Percentiles rank a stretch among this genome's conserved stretches.
Evolutionary conservation across 2,113 vertebrate species (phyloP).

Genomic region (Tinamus guttatus): DNA sequence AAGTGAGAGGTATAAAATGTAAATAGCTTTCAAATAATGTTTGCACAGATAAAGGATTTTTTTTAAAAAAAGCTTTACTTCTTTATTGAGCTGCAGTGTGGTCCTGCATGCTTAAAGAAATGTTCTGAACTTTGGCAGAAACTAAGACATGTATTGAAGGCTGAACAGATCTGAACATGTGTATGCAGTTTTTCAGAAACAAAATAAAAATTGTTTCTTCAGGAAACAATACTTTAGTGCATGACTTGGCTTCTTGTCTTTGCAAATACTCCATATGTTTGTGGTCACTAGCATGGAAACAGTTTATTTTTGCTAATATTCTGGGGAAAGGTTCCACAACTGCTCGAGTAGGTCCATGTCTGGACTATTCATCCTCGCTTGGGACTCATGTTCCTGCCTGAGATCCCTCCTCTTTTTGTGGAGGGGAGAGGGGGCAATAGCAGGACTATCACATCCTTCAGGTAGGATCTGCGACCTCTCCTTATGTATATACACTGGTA

Average conservation of each 20-base stretch:
- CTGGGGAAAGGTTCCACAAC: not conserved
- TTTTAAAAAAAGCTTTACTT: not conserved
- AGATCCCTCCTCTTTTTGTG: not conserved
- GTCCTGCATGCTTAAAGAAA: slow-evolving; percentile 43
- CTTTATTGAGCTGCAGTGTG: slow-evolving; percentile 2
- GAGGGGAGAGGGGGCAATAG: rapidly evolving
- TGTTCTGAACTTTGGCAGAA: slow-evolving; percentile 17
- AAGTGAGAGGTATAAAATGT: slow-evolving; percentile 26
- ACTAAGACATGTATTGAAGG: slow-evolving; percentile 62
- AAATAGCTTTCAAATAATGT: slow-evolving; percentile 51
- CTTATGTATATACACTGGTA: too few relatives aligned
- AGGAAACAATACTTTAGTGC: not conserved
- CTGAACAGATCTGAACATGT: slow-evolving; percentile 59
- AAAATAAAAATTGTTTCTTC: slow-evolving; percentile 71
- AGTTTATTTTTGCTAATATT: not conserved
- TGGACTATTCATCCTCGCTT: not conserved
- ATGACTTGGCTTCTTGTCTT: not conserved
- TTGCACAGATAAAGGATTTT: slow-evolving; percentile 18
- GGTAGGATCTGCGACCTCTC: too few relatives aligned
- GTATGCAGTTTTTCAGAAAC: slow-evolving; percentile 53
- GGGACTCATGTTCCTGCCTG: not conserved
- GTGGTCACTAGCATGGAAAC: not conserved
- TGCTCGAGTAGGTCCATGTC: not conserved
- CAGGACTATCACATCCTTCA: too few relatives aligned
- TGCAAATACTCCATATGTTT: not conserved